Conservation (phyloP, 1,140 invertebrate species). For the Drosophila seguyi region DNA sequence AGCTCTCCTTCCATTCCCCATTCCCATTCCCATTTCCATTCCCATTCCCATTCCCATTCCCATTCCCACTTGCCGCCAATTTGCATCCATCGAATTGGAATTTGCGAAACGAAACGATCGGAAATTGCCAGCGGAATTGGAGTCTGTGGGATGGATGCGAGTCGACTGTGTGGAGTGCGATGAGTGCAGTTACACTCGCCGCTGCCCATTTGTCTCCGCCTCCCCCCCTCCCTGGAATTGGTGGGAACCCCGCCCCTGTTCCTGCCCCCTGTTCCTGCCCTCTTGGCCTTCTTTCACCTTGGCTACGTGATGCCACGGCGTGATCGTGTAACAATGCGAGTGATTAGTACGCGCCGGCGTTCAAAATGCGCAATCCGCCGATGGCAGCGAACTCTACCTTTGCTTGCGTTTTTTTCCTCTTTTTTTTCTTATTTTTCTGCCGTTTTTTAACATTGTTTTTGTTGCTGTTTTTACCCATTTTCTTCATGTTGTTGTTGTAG, state of each 20-base stretch:
- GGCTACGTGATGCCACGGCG: conserved; percentile 48
- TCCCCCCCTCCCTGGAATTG: conserved; percentile 10
- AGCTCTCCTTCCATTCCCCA: too few relatives aligned
- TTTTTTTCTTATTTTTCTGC: not conserved
- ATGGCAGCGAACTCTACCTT: conserved; percentile 47
- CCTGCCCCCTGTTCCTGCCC: conserved; percentile 6
- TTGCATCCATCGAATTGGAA: conserved; percentile 34
- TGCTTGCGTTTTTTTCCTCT: not conserved
- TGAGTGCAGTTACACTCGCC: conserved; percentile 42
- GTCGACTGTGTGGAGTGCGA: not conserved
- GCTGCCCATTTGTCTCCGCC: conserved; percentile 44
- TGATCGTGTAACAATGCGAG: conserved; percentile 83
- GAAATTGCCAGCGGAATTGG: conserved; percentile 20
- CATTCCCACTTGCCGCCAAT: conserved; percentile 7
- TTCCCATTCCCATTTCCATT: not conserved
- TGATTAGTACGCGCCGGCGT: conserved; percentile 83
- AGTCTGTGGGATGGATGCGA: conserved; percentile 18
- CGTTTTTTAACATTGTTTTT: not conserved
- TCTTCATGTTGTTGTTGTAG: not conserved
- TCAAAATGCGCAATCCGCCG: conserved; percentile 64
- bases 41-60: too few relatives aligned
- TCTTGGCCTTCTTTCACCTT: conserved; percentile 55
- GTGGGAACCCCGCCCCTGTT: not conserved
- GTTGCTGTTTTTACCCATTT: not conserved
- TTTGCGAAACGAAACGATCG: conserved; percentile 17